phyloP scores from a whole-genome alignment of 2,113 vertebrate species.

The Melanerpes aurifrons region DNA sequence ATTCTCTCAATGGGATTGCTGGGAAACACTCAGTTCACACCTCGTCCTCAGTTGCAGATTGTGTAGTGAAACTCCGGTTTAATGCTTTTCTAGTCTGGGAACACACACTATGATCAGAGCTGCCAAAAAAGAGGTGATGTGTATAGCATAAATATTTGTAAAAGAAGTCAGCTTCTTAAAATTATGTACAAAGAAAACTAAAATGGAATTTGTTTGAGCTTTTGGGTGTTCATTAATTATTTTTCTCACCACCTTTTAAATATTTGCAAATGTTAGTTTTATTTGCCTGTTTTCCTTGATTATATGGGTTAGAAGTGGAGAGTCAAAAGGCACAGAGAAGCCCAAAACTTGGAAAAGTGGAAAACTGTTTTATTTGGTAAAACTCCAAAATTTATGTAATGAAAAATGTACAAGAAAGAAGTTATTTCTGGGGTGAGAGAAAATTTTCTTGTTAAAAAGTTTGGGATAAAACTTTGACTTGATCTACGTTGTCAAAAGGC shows the following conservation, averaged over 20 bases:
- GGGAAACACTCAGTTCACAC: background rate
- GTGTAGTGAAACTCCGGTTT: constrained; percentile 2
- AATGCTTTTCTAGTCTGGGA: constrained; percentile 20
- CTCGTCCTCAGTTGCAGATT: background rate
- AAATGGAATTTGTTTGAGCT: background rate
- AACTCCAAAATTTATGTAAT: constrained; percentile 22
- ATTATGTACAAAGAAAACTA: background rate
- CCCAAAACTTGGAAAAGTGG: background rate
- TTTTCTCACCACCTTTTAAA: background rate
- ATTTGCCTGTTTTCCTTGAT: background rate
- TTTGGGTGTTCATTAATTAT: background rate
- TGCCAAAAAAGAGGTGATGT: background rate
- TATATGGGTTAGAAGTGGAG: background rate
- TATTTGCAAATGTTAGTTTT: background rate
- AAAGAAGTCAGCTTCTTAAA: background rate
- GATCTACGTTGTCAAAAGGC: background rate
- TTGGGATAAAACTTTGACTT: constrained; percentile 31
- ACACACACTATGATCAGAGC: background rate
- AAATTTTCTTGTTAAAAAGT: constrained; percentile 57
- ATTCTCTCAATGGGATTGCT: background rate
- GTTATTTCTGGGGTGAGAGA: constrained; percentile 17
- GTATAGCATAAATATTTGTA: background rate
- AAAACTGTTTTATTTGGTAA: constrained; percentile 48
- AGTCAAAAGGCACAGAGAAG: background rate
- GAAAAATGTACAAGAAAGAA: constrained; percentile 54